phyloP scores from a whole-genome alignment of 2,113 vertebrate genomes.

The Pavo muticus region DNA sequence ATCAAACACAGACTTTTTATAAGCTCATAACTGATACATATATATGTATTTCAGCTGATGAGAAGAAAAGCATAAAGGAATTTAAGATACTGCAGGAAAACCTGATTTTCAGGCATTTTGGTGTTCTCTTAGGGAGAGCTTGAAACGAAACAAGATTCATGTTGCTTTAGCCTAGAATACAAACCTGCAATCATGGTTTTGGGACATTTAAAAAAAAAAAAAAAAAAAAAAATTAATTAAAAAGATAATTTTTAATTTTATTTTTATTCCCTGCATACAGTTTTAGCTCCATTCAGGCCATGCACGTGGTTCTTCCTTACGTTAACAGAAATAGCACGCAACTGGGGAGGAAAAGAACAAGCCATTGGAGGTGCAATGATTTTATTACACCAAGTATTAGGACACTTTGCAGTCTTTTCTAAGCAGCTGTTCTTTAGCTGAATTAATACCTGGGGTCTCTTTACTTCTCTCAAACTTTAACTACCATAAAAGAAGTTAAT shows the following conservation, averaged over 20 bases:
- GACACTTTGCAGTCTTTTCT: slow-evolving; percentile 63
- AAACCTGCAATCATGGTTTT: neutral
- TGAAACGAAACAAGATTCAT: neutral
- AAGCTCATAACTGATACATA: neutral
- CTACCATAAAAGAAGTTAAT: slow-evolving; percentile 73
- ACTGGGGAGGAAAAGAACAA: neutral
- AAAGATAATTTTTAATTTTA: too few species aligned
- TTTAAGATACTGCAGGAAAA: neutral
- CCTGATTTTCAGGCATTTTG: neutral
- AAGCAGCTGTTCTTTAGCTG: slow-evolving; percentile 78
- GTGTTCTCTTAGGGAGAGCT: neutral
- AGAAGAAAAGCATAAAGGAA: neutral
- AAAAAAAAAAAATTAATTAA: too few species aligned
- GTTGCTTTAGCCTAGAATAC: neutral
- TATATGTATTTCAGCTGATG: neutral
- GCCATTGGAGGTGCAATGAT: neutral
- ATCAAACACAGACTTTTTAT: neutral
- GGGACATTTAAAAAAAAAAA: neutral
- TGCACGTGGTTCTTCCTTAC: neutral
- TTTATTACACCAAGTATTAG: slow-evolving; percentile 57
- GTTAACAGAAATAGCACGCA: slow-evolving; percentile 18
- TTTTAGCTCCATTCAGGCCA: neutral
- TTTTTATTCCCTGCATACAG: neutral
- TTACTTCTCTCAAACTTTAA: slow-evolving; percentile 67
- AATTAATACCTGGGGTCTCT: slow-evolving; percentile 81